A percentile compares a stretch with the other conserved stretches of the same genome.
phyloP scores from a whole-genome alignment of 1,140 invertebrate genomes.

The Papilio aristodemus region DNA sequence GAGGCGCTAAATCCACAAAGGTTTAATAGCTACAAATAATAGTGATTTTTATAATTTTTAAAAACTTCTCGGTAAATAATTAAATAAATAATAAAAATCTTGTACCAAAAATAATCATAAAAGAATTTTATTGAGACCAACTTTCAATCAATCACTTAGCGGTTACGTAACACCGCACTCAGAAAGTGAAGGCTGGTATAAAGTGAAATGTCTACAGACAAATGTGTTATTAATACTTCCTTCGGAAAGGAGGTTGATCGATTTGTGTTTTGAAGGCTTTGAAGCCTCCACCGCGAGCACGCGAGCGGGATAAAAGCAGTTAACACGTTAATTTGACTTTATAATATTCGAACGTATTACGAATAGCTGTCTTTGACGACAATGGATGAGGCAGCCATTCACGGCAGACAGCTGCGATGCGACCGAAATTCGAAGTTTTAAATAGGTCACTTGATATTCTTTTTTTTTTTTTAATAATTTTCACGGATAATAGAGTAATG shows the following conservation, averaged over 20 bases:
- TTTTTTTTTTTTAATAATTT: not conserved
- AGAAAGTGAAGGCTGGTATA: not conserved
- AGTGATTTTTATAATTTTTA: no score
- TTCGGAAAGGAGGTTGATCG: constrained; percentile 31
- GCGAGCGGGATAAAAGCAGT: constrained; percentile 42
- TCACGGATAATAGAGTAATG: no score
- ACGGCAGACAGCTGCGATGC: constrained; percentile 11
- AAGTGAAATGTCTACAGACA: constrained; percentile 5
- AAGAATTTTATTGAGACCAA: not conserved
- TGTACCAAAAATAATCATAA: no score
- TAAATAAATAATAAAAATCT: no score
- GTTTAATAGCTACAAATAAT: no score
- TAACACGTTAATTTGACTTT: constrained; percentile 31
- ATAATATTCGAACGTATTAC: constrained; percentile 2
- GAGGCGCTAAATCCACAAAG: no score
- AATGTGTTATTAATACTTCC: constrained; percentile 15
- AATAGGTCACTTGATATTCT: no score
- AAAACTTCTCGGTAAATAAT: no score
- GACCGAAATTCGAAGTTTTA: not conserved
- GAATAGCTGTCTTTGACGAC: constrained; percentile 7
- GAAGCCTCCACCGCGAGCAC: constrained; percentile 23
- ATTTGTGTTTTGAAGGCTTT: constrained; percentile 40
- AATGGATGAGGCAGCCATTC: constrained; percentile 5
- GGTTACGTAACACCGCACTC: not conserved
- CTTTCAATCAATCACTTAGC: not conserved